Conservation (phyloP, 2,888 invertebrate genomes). For the Dryobotodes eremita region DNA sequence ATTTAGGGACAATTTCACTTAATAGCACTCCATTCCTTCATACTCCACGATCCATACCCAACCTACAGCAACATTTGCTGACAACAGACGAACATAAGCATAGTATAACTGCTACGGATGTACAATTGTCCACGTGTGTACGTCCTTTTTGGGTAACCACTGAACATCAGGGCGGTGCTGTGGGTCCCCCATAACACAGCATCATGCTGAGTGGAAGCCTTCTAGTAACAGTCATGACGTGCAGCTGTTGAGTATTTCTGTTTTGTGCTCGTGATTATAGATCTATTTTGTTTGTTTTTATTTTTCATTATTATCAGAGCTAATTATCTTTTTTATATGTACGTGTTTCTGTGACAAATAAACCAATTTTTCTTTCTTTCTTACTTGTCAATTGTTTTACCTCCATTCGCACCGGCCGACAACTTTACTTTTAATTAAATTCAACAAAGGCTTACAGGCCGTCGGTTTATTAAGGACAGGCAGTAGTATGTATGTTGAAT, state of each 20-base stretch:
- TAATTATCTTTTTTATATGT: no score
- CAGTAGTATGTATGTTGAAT: neutral
- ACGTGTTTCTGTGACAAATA: no score
- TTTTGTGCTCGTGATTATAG: no score
- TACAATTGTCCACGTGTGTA: neutral
- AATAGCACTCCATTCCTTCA: slow-evolving; percentile 1
- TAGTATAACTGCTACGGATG: neutral
- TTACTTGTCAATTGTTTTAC: slow-evolving; percentile 13
- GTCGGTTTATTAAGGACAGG: slow-evolving; percentile 13
- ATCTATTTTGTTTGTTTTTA: no score
- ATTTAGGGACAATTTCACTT: neutral
- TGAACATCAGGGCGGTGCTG: no score
- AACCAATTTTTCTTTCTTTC: no score
- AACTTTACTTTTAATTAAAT: slow-evolving; percentile 62
- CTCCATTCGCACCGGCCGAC: slow-evolving; percentile 7
- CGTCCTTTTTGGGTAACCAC: no score
- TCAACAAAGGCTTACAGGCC: slow-evolving; percentile 31
- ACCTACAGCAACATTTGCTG: neutral
- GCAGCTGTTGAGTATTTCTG: no score
- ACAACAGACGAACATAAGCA: neutral
- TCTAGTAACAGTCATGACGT: no score
- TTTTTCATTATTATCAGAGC: no score
- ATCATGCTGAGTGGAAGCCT: no score
- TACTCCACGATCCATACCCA: neutral
- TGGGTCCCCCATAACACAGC: no score